Base-by-base conservation (phyloP, 2,888 invertebrate species). In the Philereme transversata region DNA sequence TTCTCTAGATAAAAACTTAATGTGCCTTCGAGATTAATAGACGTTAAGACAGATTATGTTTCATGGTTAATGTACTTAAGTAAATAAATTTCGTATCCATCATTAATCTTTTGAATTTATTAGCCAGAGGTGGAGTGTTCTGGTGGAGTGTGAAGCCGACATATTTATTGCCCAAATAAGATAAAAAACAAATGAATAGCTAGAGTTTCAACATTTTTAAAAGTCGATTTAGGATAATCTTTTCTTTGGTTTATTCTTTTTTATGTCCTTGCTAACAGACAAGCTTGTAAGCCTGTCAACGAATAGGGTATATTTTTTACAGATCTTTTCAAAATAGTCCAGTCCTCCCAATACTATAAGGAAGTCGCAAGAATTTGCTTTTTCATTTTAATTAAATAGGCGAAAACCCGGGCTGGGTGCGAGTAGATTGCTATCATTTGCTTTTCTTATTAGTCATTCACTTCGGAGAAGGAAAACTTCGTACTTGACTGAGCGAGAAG, bases 21-120 rank as follows among this genome's bases (percentile, higher is more conserved):
- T 80, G 84, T 82, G 78, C 81, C 81, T 76, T 68, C 63, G 76
- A 84, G 87, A 89, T 90, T 89, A 89, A 90, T 89, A 81, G 81
- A 70, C 76, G 70, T 81, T 84, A 81, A 77, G 79, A 84, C 80
- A 85, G 84, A 88, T 88, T 83, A 88, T 78, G 82, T 87, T 86
- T 84, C 84, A 87, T 76, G 78, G 81, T 73, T 77, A 81, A 83
- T 77, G 84, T 87, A 84, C 81, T 84, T 86, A 86, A 86, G 84
- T 84, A 84, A 84, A 88, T 87, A 87, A 81, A 86, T 86, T 83
- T 81, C 74, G 84, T 83, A 86, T 87, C 82, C 81, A 82, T 83
- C 89, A 87, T 90, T 87, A 87, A 90, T 90, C 90, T 88, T 80
- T 72, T 75, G 76, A 78, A 90, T 90, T 90, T 90, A 90, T 90